Evolutionary conservation across 2,888 invertebrate genomes (phyloP), one percentile per base, ranked within the genome.

Genomic region (Ecliptopera silaceata): DNA sequence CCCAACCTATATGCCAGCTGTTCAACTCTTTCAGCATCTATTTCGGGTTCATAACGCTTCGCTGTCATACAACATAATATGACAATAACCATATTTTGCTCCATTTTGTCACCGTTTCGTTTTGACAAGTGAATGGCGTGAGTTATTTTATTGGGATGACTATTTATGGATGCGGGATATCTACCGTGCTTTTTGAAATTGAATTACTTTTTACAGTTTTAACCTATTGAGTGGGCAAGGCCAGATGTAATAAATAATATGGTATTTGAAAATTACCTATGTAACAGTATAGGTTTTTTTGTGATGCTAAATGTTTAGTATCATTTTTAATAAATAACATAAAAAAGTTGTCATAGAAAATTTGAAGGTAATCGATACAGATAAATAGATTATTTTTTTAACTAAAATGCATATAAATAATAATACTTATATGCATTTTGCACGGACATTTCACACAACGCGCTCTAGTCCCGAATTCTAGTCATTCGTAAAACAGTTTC

Each of bases 51-150:
- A 15, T 36, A 58, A 56, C 55, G 41, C 36, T 22, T 45, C 63
- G 67, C 77, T 80, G 84, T 84, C 86, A 83, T 77, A 68, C 69
- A 78, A 77, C 74, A 74, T 74, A 75, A 79, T 74, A 78, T 82
- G 82, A 85, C 84, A 81, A 83, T 84, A 82, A 83, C 79, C 81
- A 80, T 78, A 75, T 80, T 77, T 79, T 70, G 75, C 72, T 77
- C 69, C 59, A 67, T 71, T 71, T 74, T 71, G 70, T 73, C 70
- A 67, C 72, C 58, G 67, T 50, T 66, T 64, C 64, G 69, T 56
- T 59, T 42, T 68, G 72, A 73, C 75, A 69, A 56, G 54, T 72
- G 74, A 75, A 67, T 71, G 75, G 71, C 79, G 64, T 75, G 70
- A 74, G 66, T 71, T 75, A 74, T 73, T 77, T 76, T 77, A 74